Percentiles rank a stretch among this genome's conserved stretches.
Evolutionary conservation across 1,140 invertebrate genomes (phyloP).

Genomic region (Hycleus phaleratus): DNA sequence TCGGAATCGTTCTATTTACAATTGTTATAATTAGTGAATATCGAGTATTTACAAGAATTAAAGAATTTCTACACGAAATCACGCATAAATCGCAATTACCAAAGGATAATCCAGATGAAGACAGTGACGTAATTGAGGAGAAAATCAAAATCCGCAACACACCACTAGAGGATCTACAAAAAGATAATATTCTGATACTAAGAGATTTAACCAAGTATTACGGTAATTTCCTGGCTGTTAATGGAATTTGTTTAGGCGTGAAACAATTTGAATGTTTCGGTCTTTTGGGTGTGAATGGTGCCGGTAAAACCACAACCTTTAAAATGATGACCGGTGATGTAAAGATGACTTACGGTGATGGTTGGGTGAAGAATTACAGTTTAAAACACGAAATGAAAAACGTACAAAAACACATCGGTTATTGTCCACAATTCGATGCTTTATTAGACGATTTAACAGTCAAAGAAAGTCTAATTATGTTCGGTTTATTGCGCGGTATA

Average conservation of each 20-base stretch:
- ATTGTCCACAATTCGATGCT: slow-evolving; percentile 79
- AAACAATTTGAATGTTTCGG: slow-evolving; percentile 73
- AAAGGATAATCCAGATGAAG: slow-evolving; percentile 17
- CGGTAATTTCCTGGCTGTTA: slow-evolving; percentile 57
- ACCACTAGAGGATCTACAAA: slow-evolving; percentile 7
- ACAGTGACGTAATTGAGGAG: slow-evolving; percentile 42
- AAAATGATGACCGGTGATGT: slow-evolving; percentile 81
- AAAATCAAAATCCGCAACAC: slow-evolving; percentile 33
- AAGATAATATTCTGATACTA: slow-evolving; percentile 35
- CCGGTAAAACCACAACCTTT: slow-evolving; percentile 72
- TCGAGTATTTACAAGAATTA: slow-evolving; percentile 40
- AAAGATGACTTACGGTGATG: slow-evolving; percentile 37
- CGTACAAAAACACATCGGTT: slow-evolving; percentile 56
- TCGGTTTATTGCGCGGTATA: slow-evolving; percentile 65
- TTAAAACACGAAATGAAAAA: slow-evolving; percentile 45
- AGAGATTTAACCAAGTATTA: slow-evolving; percentile 59
- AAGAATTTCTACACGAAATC: slow-evolving; percentile 4
- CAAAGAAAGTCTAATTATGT: slow-evolving; percentile 64
- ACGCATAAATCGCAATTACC: slow-evolving; percentile 9
- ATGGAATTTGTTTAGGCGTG: slow-evolving; percentile 57
- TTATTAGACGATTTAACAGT: slow-evolving; percentile 72
- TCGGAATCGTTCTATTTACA: slow-evolving; percentile 36
- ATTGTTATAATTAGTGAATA: slow-evolving; percentile 42
- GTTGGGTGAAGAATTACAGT: slow-evolving; percentile 38
- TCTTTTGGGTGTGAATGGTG: slow-evolving; percentile 76